These are phyloP conservation scores for Steinernema carpocapsae DNA, from an alignment of 2,888 invertebrate species.

Conservation along the genomic window DNA sequence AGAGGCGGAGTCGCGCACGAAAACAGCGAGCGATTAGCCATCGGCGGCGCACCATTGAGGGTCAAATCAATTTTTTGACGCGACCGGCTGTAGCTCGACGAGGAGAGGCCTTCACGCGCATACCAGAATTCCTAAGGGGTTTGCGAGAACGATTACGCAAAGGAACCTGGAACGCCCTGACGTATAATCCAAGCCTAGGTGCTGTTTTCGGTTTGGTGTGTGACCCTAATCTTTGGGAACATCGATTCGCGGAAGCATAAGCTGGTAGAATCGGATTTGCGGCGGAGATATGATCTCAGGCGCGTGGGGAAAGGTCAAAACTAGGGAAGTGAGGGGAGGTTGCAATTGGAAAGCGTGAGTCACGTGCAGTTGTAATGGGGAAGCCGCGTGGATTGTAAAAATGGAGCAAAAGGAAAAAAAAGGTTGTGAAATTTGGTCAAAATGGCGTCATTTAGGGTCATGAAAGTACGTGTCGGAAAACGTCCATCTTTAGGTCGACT, in stretches of 20 bases:
- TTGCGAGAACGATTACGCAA: no score
- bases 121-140: no score
- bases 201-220: background rate
- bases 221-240: conserved; percentile 17
- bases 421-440: no score
- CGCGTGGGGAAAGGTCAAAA: background rate
- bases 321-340: background rate
- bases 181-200: no score
- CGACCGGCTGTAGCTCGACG: no score
- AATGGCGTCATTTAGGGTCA: no score
- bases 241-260: conserved; percentile 17
- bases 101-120: no score
- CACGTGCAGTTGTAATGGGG: background rate
- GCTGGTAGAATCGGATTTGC: conserved; percentile 9
- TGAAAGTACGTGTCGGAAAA: no score
- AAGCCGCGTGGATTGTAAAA: no score
- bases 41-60: conserved; percentile 18
- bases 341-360: conserved; percentile 4
- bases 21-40: conserved; percentile 25
- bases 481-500: no score
- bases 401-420: no score
- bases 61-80: conserved; percentile 28
- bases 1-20: conserved; percentile 1
- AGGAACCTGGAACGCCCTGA: no score
- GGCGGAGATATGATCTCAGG: background rate